phyloP scores from a whole-genome alignment of 30 jellyfish, hydroid and myxozoan species.

The Morbakka virulenta region DNA sequence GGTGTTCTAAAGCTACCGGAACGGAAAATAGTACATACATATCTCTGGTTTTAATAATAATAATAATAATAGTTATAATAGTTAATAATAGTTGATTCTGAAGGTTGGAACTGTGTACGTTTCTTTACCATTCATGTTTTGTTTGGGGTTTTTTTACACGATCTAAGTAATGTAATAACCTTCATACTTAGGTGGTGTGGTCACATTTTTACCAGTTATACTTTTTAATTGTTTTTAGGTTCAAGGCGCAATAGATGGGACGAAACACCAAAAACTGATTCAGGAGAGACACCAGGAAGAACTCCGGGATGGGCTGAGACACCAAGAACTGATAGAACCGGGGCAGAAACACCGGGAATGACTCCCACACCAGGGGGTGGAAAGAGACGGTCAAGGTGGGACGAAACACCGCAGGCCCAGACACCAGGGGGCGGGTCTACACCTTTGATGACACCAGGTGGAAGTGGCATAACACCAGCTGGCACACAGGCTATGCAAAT shows the following conservation, averaged over 20 bases:
- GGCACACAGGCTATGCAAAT: conserved; percentile 98
- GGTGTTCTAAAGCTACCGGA: no score
- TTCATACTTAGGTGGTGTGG: no score
- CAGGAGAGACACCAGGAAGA: conserved; percentile 97
- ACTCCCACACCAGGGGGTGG: conserved; percentile 99
- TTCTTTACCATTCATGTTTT: no score
- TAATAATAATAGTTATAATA: no score
- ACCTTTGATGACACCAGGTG: conserved; percentile 73
- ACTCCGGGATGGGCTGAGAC: conserved; percentile 99
- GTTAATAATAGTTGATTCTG: no score
- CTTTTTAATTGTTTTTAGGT: no score
- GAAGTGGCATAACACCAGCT: conserved; percentile 81
- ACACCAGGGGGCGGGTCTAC: conserved; percentile 95
- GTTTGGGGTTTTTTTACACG: no score
- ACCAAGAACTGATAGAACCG: conserved; percentile 93
- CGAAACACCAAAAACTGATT: conserved; percentile 90
- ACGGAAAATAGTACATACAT: no score
- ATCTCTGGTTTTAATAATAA: no score
- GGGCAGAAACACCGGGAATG: conserved; percentile 99
- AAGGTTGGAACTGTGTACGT: no score
- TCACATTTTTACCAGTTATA: no score
- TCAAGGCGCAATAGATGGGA: conserved; percentile 95
- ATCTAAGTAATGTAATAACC: no score
- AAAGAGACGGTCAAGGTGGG: conserved; percentile 97
- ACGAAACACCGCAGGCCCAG: conserved; percentile 95